These are phyloP conservation scores for Stomorhina lunata DNA, from an alignment of 2,888 invertebrate genomes.

Conservation along the genomic window DNA sequence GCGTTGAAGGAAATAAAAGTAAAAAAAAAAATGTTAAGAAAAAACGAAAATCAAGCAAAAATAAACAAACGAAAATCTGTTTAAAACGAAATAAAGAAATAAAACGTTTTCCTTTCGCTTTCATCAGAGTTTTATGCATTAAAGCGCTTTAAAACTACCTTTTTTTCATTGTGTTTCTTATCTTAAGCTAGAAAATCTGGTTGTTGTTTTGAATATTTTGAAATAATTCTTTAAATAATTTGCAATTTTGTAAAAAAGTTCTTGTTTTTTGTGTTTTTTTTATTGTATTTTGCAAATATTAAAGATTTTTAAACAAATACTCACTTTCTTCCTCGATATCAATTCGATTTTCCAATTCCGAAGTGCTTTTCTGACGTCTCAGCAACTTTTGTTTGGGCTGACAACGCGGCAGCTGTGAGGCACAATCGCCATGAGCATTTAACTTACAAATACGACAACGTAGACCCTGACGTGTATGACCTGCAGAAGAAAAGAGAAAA, in stretches of 20 bases:
- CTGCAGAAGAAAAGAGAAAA: slow-evolving; percentile 79
- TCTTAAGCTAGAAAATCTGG: background rate
- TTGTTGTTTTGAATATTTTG: slow-evolving; percentile 6
- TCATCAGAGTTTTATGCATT: background rate
- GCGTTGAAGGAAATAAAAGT: background rate
- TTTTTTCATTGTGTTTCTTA: background rate
- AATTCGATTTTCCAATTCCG: slow-evolving; percentile 88
- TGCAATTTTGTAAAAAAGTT: background rate
- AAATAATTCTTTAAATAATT: slow-evolving; percentile 3
- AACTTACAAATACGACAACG: slow-evolving; percentile 94
- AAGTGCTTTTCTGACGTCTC: slow-evolving; percentile 93
- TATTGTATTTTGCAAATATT: background rate
- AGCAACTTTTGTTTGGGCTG: slow-evolving; percentile 92
- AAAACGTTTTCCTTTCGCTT: background rate
- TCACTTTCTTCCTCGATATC: slow-evolving; percentile 91
- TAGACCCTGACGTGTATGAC: slow-evolving; percentile 94
- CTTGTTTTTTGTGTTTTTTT: background rate
- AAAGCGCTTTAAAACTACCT: background rate
- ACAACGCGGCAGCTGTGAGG: slow-evolving; percentile 90
- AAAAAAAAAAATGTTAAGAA: background rate
- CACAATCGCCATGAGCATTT: slow-evolving; percentile 94
- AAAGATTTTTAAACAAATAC: slow-evolving; percentile 76
- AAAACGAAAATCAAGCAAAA: background rate
- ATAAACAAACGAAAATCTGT: slow-evolving; percentile 52
- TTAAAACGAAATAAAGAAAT: background rate